Conservation (phyloP, 2,113 vertebrate genomes). For the Ophiodon elongatus region DNA sequence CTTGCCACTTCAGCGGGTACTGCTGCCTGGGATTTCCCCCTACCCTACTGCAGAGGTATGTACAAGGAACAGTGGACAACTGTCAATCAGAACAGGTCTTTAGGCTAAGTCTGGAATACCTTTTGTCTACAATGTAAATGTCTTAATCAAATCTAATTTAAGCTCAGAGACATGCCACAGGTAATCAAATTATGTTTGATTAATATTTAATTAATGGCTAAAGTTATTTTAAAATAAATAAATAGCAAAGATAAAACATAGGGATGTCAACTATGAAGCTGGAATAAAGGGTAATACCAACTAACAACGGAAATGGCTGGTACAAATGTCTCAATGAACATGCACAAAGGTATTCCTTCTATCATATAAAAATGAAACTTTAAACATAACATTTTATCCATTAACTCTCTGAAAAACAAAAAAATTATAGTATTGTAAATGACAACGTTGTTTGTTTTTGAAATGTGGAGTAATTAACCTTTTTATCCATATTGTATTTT, state of each 20-base stretch:
- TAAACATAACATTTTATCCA: neutral
- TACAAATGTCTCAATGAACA: neutral
- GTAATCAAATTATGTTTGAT: neutral
- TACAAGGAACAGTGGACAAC: neutral
- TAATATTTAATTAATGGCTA: neutral
- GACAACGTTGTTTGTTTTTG: neutral
- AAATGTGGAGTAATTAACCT: neutral
- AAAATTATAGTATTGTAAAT: neutral
- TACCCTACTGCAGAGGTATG: constrained; percentile 96
- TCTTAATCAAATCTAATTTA: neutral
- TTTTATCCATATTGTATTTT: neutral
- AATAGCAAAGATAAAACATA: neutral
- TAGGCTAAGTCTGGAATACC: neutral
- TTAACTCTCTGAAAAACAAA: neutral
- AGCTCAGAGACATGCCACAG: neutral
- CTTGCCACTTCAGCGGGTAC: constrained; percentile 88
- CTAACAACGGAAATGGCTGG: neutral
- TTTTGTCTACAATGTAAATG: neutral
- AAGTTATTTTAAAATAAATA: neutral
- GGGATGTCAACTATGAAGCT: neutral
- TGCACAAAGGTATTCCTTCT: neutral
- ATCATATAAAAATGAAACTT: neutral
- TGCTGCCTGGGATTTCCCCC: constrained; percentile 97
- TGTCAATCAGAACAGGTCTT: neutral
- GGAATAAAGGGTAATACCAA: neutral